Base-by-base conservation (phyloP, 2,888 invertebrate species). In the Synergus gifuensis region DNA sequence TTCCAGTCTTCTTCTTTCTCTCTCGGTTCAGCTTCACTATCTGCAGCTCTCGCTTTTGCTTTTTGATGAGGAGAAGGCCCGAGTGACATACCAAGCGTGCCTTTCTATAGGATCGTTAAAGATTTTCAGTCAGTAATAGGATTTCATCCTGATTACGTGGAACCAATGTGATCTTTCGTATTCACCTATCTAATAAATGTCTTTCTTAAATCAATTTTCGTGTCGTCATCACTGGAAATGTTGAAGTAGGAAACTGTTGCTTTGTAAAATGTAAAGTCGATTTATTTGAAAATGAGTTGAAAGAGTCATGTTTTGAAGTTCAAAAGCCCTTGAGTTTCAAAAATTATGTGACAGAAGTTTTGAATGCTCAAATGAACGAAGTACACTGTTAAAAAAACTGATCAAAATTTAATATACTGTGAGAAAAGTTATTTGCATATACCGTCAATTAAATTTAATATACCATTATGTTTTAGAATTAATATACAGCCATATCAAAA, bases 61-160 rank as follows among this genome's bases (percentile, higher is more conserved):
- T 46, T 49, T 69, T 67, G 67, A 44, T 46, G 67, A 69, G 22
- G 46, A 69, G 67, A 62, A 62, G 62, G 28, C 78, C 77, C 83
- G 58, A 78, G 78, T 77, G 82, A 83, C 83, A 81, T 81, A 78
- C 80, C 82, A 78, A 79, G 79, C 81, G 78, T 83, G 79, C 81
- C 78, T 83, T 79, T 79, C 78, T 67, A 73, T 28, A 69, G 16
- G 7, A 28, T 69, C 69, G 28, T 66, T 66, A 66, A 66, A 66
- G 16, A 64, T 64, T 64, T 64, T 36, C 64, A 64, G 16, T 12
- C 8, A 42, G 22, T 46, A 44, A 28, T 46, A 46, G 46, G 46
- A 44, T 46, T 69, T 46, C 44, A 67, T 58, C 18, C 58, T 18
- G 58, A 58, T 58, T 58, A 58, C 58, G 2, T 44, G 67, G 67